Evolutionary conservation across 2,113 vertebrate genomes (phyloP), one percentile per base, ranked within the genome.

Genomic region (Nycticryphes semicollaris): DNA sequence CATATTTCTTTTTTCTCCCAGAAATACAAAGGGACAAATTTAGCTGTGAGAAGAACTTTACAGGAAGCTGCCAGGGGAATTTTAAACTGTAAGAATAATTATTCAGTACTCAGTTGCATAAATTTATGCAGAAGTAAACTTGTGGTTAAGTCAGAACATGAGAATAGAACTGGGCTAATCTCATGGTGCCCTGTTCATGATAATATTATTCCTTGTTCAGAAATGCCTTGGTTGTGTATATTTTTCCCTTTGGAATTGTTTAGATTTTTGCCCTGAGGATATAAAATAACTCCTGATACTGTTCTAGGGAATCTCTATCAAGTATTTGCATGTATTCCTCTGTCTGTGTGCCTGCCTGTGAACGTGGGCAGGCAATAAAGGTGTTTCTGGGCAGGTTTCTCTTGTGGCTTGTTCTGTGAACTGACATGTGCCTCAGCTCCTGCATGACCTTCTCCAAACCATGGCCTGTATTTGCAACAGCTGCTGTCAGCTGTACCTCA

Each of bases 361-460:
- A 18, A 28, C 0, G 0, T 0, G 17, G 17, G 11, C 33, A 14
- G 10, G 12, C 5, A 59, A 60, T 0, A 3, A 82, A 78, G 21
- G 43, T 75, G 73, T 48, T 64, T 35, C 33, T 48, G 60, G 66
- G 69, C 69, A 72, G 56, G 35, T 47, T 89, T 64, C 14, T 63
- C 10, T 59, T 67, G 66, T 1, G 3, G 25, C 60, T 64, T 45
- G 17, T 41, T 81, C 51, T 11, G 3, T 19, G 41, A 62, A 2
- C 59, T 50, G 63, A 23, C 25, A 12, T 14, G 45, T 60, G n/a
- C 53, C 27, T 60, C 0, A 56, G 64, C 60, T 70, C 30, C 48
- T 60, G 30, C 28, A 3, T 35, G 64, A 48, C 89, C 83, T 43
- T 43, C 23, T 56, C 37, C 56, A 56, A 5, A 47, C 7, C 17